Conservation (phyloP, 2,113 vertebrate genomes). For the Gobius niger region DNA sequence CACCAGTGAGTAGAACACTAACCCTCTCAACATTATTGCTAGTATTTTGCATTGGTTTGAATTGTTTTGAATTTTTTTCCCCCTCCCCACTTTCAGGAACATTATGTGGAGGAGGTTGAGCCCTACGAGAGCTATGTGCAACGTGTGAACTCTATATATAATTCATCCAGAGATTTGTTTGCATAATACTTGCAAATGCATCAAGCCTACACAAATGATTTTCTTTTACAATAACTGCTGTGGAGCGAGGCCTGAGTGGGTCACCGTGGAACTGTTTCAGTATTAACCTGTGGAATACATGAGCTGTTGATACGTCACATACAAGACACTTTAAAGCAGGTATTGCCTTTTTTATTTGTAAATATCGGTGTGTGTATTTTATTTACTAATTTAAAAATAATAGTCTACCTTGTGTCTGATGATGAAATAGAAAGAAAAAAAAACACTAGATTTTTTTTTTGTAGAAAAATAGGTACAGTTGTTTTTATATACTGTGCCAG, state of each 20-base stretch:
- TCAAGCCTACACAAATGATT: background rate
- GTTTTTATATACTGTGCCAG: too few species aligned
- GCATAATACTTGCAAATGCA: slow-evolving; percentile 33
- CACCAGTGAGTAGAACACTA: slow-evolving; percentile 32
- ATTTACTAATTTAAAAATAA: background rate
- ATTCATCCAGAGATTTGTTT: slow-evolving; percentile 65
- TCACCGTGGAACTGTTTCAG: background rate
- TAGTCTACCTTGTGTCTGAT: background rate
- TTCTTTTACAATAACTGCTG: slow-evolving; percentile 23
- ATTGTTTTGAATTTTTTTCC: background rate
- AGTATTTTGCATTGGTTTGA: background rate
- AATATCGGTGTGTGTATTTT: background rate
- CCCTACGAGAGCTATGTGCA: slow-evolving; percentile 78
- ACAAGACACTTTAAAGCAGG: background rate
- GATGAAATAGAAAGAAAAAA: background rate
- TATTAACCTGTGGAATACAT: background rate
- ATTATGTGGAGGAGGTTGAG: slow-evolving; percentile 74
- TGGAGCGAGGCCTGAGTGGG: background rate
- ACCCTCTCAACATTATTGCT: background rate
- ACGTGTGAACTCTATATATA: slow-evolving; percentile 80
- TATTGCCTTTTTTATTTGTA: background rate
- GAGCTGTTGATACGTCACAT: background rate
- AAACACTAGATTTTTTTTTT: too few species aligned
- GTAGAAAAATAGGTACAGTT: too few species aligned
- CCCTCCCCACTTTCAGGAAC: slow-evolving; percentile 31